Conservation (phyloP, 2,113 vertebrate genomes). For the Gallinago media region DNA sequence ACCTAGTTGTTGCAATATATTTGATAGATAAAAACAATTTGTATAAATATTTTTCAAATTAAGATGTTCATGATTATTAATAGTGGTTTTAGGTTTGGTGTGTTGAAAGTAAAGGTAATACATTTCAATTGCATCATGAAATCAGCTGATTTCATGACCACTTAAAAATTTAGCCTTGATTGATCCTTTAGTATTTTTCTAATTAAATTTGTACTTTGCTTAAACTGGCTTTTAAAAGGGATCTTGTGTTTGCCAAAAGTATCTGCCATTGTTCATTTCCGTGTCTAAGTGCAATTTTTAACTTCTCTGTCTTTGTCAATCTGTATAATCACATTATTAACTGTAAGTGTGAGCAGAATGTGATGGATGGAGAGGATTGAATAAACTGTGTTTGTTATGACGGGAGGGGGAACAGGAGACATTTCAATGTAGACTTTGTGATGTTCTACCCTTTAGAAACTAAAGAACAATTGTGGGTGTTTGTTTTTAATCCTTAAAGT, state of each 20-base stretch:
- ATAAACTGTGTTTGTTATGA: not conserved
- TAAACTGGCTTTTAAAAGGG: not conserved
- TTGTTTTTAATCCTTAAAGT: not conserved
- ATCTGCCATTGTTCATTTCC: not conserved
- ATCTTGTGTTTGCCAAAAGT: not conserved
- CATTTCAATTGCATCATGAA: not conserved
- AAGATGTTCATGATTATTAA: not conserved
- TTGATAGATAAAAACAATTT: not conserved
- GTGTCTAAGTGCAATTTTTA: not conserved
- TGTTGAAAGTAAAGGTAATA: not conserved
- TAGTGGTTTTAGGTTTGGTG: not conserved
- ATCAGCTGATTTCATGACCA: not conserved
- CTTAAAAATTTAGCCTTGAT: not conserved
- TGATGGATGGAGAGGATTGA: not conserved
- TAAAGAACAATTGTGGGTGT: not conserved
- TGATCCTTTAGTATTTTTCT: not conserved
- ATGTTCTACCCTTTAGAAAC: not conserved
- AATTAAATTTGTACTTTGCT: not conserved
- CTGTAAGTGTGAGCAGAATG: not conserved
- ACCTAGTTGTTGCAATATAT: not conserved
- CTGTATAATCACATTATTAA: not conserved
- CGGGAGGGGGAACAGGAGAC: not conserved
- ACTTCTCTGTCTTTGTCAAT: not conserved
- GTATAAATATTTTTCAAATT: not conserved
- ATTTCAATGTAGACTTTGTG: not conserved